These are phyloP conservation scores for Ophioderma brevispina DNA, from an alignment of 35 echinoderm and acorn worm species.

Conservation along the genomic window DNA sequence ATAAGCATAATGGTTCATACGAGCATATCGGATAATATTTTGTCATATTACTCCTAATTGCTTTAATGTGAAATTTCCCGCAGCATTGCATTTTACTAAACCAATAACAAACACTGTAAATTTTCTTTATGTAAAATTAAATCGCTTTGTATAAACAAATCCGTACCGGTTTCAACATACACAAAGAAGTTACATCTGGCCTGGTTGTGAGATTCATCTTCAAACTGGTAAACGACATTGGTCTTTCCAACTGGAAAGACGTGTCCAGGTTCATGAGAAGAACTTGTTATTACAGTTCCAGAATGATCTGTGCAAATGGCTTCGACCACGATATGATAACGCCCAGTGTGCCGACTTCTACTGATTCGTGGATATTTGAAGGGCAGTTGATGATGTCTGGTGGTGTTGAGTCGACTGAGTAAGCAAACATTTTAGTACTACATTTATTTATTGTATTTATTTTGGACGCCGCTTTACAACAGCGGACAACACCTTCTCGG, in stretches of 20 bases:
- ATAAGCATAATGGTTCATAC: too few species aligned
- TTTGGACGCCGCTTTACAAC: too few species aligned
- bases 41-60: too few species aligned
- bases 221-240: constrained; percentile 22
- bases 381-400: not conserved
- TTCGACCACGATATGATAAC: not conserved
- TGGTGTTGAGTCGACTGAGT: not conserved
- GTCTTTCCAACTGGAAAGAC: constrained; percentile 21
- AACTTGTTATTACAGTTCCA: not conserved
- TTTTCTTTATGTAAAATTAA: too few species aligned
- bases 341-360: not conserved
- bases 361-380: not conserved
- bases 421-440: not conserved
- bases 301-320: constrained; percentile 33
- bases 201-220: constrained; percentile 14
- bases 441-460: too few species aligned
- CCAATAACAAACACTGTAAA: too few species aligned
- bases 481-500: too few species aligned
- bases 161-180: not conserved
- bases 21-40: too few species aligned
- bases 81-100: too few species aligned
- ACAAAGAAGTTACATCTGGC: constrained; percentile 29
- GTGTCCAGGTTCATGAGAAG: constrained; percentile 3
- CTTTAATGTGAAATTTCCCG: too few species aligned
- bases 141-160: too few species aligned